Conservation (phyloP, 2,113 vertebrate species). For the Coracopsis vasa region DNA sequence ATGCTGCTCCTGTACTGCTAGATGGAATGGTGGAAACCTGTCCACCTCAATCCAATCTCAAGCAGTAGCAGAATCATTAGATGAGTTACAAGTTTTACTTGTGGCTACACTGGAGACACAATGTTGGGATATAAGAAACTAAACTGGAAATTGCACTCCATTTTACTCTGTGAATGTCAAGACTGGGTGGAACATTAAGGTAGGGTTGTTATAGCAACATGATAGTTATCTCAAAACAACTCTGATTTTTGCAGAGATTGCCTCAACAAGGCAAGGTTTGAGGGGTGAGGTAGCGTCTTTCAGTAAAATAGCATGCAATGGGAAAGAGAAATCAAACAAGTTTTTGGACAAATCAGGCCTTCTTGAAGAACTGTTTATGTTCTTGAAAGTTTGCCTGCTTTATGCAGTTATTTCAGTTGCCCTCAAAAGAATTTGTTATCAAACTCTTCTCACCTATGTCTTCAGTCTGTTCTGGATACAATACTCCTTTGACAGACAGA, state of each 20-base stretch:
- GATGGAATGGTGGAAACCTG: not conserved
- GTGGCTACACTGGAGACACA: not conserved
- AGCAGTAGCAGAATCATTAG: not conserved
- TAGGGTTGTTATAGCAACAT: not conserved
- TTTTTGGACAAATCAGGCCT: not conserved
- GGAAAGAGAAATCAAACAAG: not conserved
- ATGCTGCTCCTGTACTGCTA: not conserved
- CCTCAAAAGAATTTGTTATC: not conserved
- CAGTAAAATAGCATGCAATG: not conserved
- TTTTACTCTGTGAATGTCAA: not conserved
- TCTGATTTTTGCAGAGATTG: not conserved
- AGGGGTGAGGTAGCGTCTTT: not conserved
- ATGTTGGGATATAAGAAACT: not conserved
- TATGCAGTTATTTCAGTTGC: not conserved
- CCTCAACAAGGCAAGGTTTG: not conserved
- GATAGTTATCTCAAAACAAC: not conserved
- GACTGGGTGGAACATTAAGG: not conserved
- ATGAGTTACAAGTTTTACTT: not conserved
- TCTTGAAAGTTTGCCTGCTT: not conserved
- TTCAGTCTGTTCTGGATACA: not conserved
- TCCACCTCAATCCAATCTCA: not conserved
- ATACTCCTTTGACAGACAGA: not conserved
- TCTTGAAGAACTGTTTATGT: not conserved
- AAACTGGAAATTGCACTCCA: not conserved
- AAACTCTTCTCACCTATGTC: not conserved